These are phyloP conservation scores for Aplysina aerophoba DNA, from an alignment of 37 sponge, comb jelly and placozoan species.

Conservation along the genomic window DNA sequence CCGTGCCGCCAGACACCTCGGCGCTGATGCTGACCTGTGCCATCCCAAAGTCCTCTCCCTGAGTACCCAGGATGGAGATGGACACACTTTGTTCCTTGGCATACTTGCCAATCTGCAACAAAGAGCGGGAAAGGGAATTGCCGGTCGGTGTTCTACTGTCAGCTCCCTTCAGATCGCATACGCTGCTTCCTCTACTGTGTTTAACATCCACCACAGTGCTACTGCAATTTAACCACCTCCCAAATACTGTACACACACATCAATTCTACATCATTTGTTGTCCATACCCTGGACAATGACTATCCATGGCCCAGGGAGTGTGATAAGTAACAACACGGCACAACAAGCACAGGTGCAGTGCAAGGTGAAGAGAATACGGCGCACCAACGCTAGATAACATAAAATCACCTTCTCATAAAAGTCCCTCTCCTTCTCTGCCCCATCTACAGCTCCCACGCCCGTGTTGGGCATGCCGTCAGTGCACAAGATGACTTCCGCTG, in stretches of 20 bases:
- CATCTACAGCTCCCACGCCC: slow-evolving; percentile 79
- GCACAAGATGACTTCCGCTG: slow-evolving; percentile 89
- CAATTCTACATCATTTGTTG: background rate
- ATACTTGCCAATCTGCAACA: slow-evolving; percentile 85
- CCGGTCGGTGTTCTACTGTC: too few relatives aligned
- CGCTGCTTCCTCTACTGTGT: too few relatives aligned
- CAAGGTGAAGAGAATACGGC: too few relatives aligned
- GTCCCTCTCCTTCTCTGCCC: background rate
- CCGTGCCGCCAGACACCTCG: slow-evolving; percentile 81
- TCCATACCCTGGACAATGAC: background rate
- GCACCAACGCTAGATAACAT: too few relatives aligned
- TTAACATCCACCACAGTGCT: too few relatives aligned
- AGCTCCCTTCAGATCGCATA: too few relatives aligned
- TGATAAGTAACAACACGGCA: too few relatives aligned
- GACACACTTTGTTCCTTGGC: slow-evolving; percentile 66
- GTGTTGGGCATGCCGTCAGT: slow-evolving; percentile 92
- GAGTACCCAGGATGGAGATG: slow-evolving; percentile 89
- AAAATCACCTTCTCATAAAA: slow-evolving; percentile 79
- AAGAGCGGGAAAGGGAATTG: background rate
- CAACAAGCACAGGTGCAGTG: too few relatives aligned
- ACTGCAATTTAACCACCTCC: too few relatives aligned
- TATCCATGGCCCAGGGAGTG: too few relatives aligned
- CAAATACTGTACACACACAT: background rate
- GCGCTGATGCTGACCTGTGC: slow-evolving; percentile 81
- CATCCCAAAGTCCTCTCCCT: slow-evolving; percentile 87